These are phyloP conservation scores for Nasonovia ribisnigri DNA, from an alignment of 2,888 invertebrate genomes.

Conservation along the genomic window DNA sequence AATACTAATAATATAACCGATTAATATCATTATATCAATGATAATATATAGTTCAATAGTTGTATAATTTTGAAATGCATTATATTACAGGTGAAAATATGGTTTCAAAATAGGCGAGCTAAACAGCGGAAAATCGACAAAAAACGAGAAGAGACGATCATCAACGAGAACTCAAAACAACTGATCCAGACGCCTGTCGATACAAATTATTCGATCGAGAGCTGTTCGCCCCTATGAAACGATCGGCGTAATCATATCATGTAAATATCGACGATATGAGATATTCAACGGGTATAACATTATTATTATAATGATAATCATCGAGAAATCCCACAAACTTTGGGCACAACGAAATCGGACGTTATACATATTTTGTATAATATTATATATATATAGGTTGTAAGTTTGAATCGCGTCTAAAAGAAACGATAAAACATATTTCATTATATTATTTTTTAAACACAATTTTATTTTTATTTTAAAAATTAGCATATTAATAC, in stretches of 20 bases:
- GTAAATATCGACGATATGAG: not conserved
- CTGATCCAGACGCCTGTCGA: constrained; percentile 58
- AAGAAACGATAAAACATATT: not conserved
- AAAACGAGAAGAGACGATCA: constrained; percentile 82
- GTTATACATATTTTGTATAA: not conserved
- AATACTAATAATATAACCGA: too few relatives aligned
- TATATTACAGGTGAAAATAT: constrained; percentile 82
- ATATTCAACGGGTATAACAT: not conserved
- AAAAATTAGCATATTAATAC: not conserved
- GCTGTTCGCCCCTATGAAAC: constrained; percentile 35
- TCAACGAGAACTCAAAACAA: constrained; percentile 73
- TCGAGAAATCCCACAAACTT: not conserved
- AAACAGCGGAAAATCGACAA: constrained; percentile 93
- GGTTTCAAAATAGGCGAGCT: constrained; percentile 93
- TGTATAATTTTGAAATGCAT: not conserved
- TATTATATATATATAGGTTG: not conserved
- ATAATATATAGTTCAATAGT: not conserved
- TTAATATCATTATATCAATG: too few relatives aligned
- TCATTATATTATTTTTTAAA: not conserved
- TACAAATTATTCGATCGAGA: constrained; percentile 55
- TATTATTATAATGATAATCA: not conserved
- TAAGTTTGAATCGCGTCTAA: not conserved
- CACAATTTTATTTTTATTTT: not conserved
- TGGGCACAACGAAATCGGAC: not conserved
- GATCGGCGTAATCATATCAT: not conserved